Evolutionary conservation across 2,888 invertebrate genomes (phyloP), one percentile per base, ranked within the genome.

Genomic region (Tridacna crocea): DNA sequence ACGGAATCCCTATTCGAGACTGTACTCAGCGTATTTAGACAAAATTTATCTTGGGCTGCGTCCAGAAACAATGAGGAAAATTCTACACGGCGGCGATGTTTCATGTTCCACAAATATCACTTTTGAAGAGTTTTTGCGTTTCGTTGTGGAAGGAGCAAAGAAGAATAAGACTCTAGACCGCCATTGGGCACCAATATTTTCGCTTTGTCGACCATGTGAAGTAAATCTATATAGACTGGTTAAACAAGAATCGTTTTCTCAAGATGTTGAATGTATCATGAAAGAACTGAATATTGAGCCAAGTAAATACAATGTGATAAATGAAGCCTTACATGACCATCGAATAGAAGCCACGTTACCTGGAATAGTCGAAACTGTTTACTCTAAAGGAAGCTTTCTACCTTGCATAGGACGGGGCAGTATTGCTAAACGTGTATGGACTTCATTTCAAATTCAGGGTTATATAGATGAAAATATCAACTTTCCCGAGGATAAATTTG

Each of bases 181-280:
- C 19, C 83, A 83, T 26, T 83, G 83, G 83, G 72, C 80, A 26
- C 83, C 83, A 0, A 77, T 80, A 13, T 48, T 70, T n/a, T 70
- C 72, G 10, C 65, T 83, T 1, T 83, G 83, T 58, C 26, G 51
- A 0, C 83, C 83, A 0, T 83, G 83, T 65, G 66, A 80, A 0
- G 46, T 75, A 3, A 72, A 80, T 55, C 15, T 61, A 17, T 68
- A 26, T 26, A 27, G 72, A 51, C 22, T 83, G 26, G 78, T 83
- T 6, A 83, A 83, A 60, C 77, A 75, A 24, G 83, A 83, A 75
- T 70, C 77, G 6, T 83, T 83, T 55, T 46, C 80, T n/a, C 47
- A 74, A n/a, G 83, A 83, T 51, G 75, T 80, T 10, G 77, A 80
- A 22, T 58, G 36, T 47, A 60, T 58, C 27, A 24, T 73, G 17